A percentile compares a stretch with the other conserved stretches of the same genome.
These are phyloP conservation scores for Petrophora chlorosata DNA, from an alignment of 2,888 invertebrate species.

Conservation along the genomic window DNA sequence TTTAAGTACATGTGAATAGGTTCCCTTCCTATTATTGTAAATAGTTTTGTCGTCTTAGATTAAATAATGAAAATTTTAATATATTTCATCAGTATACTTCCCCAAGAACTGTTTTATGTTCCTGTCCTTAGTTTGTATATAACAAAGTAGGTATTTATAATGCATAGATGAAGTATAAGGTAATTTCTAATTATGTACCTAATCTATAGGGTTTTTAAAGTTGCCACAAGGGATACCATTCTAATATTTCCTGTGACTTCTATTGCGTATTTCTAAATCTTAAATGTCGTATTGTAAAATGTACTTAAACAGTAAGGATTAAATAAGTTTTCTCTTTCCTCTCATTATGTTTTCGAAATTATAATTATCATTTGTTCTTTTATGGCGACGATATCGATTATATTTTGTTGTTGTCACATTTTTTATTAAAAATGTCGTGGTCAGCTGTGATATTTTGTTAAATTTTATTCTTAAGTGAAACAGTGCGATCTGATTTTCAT, in stretches of 20 bases:
- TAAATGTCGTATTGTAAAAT: conserved; percentile 63
- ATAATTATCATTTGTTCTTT: conserved; percentile 21
- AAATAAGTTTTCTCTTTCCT: conserved; percentile 52
- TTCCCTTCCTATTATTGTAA: conserved; percentile 69
- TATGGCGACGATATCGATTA: conserved; percentile 46
- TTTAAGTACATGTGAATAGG: conserved; percentile 64
- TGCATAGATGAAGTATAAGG: conserved; percentile 51
- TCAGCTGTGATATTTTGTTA: conserved; percentile 84
- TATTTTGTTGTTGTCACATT: conserved; percentile 64
- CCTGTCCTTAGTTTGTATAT: conserved; percentile 80
- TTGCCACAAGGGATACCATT: conserved; percentile 69
- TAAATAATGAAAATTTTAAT: conserved; percentile 71
- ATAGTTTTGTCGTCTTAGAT: conserved; percentile 67
- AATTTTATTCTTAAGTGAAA: conserved; percentile 77
- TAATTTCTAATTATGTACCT: conserved; percentile 49
- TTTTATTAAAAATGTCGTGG: conserved; percentile 68
- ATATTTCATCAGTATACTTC: conserved; percentile 73
- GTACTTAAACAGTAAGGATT: conserved; percentile 76
- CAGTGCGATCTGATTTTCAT: conserved; percentile 61
- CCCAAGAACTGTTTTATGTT: conserved; percentile 81
- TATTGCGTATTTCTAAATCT: conserved; percentile 69
- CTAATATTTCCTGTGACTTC: conserved; percentile 62
- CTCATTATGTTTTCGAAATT: conserved; percentile 41
- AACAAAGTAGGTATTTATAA: conserved; percentile 64
- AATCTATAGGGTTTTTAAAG: conserved; percentile 60